Base-by-base conservation (phyloP, 2,888 invertebrate species). In the Biston betularia region DNA sequence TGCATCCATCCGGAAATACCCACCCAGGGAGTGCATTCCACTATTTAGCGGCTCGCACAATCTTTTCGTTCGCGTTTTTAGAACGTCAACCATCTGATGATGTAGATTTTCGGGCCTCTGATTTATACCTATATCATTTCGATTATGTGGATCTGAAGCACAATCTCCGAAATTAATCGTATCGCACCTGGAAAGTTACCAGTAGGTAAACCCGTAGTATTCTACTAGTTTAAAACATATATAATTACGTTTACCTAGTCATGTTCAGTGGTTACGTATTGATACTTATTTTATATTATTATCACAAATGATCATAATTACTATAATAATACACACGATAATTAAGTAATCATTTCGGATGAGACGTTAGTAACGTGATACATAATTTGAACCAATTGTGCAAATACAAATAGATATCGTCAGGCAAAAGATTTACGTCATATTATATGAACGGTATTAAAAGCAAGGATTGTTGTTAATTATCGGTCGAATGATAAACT, bases 381-480 rank as follows among this genome's bases (percentile, higher is more conserved):
- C 42, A 56, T 12, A 52, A 63, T 56, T 52, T 46, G 14, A 45
- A 49, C 63, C 53, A 69, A 11, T 61, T 57, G 63, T 55, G 14
- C 34, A 63, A 63, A 60, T 40, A 56, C 15, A 14, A 34, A 62
- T 35, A 8, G 10, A 6, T 48, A 55, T 53, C 63, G 63, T 61
- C 60, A 63, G 38, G 48, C 42, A 6, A 38, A 38, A 14, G 34
- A 1, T 42, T 60, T 53, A 54, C 60, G 69, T 65, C 56, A 65
- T 38, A 44, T 34, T 38, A 44, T 34, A 48, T 14, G 14, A 63
- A 53, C 60, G 46, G 15, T 15, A 46, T 15, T 46, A 46, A 46
- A 14, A 46, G 0, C 46, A 46, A 46, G 46, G 46, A 9, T 46
- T 44, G 15, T 46, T 10, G 14, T 15, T 46, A 15, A 15, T 10